These are phyloP conservation scores for Sclerodermus sp. DNA, from an alignment of 2,888 invertebrate species.

Conservation along the genomic window DNA sequence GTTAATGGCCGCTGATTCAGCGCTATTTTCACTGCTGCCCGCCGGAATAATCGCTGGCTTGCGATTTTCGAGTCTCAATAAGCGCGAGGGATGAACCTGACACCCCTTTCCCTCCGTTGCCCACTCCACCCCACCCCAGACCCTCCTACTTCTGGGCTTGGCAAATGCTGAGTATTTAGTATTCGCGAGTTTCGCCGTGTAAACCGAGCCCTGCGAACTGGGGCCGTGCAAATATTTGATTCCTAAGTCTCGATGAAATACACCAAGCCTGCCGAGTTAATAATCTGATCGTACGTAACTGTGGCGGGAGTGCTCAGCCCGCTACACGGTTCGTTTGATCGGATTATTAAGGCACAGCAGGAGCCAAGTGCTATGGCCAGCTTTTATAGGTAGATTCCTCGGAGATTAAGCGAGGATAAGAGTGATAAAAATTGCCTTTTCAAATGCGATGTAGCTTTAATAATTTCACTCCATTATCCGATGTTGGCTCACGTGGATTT, in stretches of 20 bases:
- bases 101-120: neutral
- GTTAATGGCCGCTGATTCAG: conserved; percentile 34
- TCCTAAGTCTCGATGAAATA: conserved; percentile 39
- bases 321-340: conserved; percentile 5
- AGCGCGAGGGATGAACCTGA: conserved; percentile 18
- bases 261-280: conserved; percentile 3
- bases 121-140: neutral
- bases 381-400: too few relatives aligned
- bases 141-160: conserved; percentile 2
- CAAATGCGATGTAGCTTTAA: too few relatives aligned
- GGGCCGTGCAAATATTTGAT: conserved; percentile 36
- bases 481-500: too few relatives aligned
- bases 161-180: conserved; percentile 41
- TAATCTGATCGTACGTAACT: neutral
- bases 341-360: conserved; percentile 24
- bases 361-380: too few relatives aligned
- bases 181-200: conserved; percentile 36
- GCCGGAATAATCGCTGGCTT: conserved; percentile 29
- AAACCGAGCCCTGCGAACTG: conserved; percentile 28
- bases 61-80: conserved; percentile 35
- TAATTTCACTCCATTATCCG: too few relatives aligned
- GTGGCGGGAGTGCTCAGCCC: neutral
- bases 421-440: too few relatives aligned
- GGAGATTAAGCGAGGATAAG: too few relatives aligned
- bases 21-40: conserved; percentile 27